These are phyloP conservation scores for Triplophysa tibetana DNA, from an alignment of 2,113 vertebrate species.

Conservation along the genomic window DNA sequence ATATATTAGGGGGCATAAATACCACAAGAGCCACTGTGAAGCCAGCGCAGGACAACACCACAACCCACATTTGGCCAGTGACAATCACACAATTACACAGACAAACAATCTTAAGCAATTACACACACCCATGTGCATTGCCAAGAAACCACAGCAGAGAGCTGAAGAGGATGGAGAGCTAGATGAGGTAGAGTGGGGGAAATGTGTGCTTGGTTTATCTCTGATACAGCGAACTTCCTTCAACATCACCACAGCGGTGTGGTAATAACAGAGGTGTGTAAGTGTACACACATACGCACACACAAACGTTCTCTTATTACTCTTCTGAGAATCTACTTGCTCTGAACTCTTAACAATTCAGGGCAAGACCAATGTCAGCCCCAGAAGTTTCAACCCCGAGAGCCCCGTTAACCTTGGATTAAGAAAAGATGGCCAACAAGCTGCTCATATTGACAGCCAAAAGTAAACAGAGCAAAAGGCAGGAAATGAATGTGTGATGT, in stretches of 20 bases:
- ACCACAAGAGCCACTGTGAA: slow-evolving; percentile 25
- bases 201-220: slow-evolving; percentile 62
- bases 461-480: neutral
- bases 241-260: slow-evolving; percentile 51
- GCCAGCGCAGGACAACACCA: slow-evolving; percentile 29
- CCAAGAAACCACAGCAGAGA: slow-evolving; percentile 47
- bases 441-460: neutral
- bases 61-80: neutral
- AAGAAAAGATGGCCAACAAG: neutral
- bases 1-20: neutral
- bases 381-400: neutral
- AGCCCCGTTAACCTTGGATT: neutral
- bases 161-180: slow-evolving; percentile 19
- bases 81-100: neutral
- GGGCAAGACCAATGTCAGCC: neutral
- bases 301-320: neutral
- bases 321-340: slow-evolving; percentile 27
- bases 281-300: neutral
- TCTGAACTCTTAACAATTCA: neutral
- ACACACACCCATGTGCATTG: slow-evolving; percentile 23
- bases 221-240: slow-evolving; percentile 70
- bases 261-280: slow-evolving; percentile 38
- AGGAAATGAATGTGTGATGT: neutral
- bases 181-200: slow-evolving; percentile 33
- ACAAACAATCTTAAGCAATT: slow-evolving; percentile 9